Conservation (phyloP, 1,140 invertebrate genomes). For the Calosoma granatense region DNA sequence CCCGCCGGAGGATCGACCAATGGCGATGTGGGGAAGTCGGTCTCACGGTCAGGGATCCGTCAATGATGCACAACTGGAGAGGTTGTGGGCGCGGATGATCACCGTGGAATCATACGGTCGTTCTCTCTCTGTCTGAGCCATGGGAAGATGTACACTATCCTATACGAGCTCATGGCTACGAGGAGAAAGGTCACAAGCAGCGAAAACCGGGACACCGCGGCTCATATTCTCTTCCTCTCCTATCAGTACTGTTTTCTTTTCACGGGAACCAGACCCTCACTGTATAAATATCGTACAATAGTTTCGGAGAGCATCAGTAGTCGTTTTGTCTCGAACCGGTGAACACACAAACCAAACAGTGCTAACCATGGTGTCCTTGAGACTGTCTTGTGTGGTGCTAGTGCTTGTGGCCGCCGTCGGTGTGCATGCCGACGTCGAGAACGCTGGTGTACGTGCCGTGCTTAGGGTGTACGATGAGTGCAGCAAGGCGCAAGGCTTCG, state of each 20-base stretch:
- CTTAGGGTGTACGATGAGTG: slow-evolving; percentile 54
- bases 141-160: background rate
- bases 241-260: background rate
- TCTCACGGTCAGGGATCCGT: slow-evolving; percentile 3
- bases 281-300: background rate
- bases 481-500: slow-evolving; percentile 44
- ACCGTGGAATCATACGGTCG: no score
- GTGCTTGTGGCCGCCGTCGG: slow-evolving; percentile 19
- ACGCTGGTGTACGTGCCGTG: slow-evolving; percentile 41
- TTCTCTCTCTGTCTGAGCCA: background rate
- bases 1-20: background rate
- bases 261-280: background rate
- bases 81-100: background rate
- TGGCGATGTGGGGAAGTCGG: slow-evolving; percentile 1
- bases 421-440: slow-evolving; percentile 23
- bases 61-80: no score
- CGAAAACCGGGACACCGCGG: slow-evolving; percentile 1
- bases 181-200: slow-evolving; percentile 5
- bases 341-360: background rate
- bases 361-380: slow-evolving; percentile 23
- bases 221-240: background rate
- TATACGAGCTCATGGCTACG: background rate
- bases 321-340: background rate
- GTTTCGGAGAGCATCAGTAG: background rate
- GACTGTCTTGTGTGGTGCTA: slow-evolving; percentile 25